Base-by-base conservation (phyloP, 2,113 vertebrate species). In the Sapayoa aenigma region DNA sequence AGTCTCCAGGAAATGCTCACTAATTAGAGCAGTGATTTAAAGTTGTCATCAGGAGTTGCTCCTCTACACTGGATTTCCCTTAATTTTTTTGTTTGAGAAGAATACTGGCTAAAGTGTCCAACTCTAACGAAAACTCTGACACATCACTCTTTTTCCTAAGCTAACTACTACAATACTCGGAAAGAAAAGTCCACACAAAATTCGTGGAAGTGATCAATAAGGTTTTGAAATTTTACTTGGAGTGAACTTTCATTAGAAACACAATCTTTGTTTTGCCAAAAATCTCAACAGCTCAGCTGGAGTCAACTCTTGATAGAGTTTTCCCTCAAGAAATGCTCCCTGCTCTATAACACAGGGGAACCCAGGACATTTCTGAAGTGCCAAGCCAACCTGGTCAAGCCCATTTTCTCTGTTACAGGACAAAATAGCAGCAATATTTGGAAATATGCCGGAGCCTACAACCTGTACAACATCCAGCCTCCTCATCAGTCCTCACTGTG, bases 1-100 rank as follows among this genome's bases (percentile, higher is more conserved):
- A 95, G 88, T 86, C 85, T 73, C 63, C 68, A 84, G 90, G 85
- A 88, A 94, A 68, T 12, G 13, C 66, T 95, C 63, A 39, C 92
- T 96, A 96, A 96, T 95, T 96, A 95, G 49, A 95, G 56, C 71
- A 50, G 77, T 65, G 60, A 89, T 90, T 96, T 91, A 60, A 95
- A 94, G 66, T 78, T 96, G 91, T 95, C 92, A 89, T 94, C 90
- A 93, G 1, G 2, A 92, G 52, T 55, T 79, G 31, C 63, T 42
- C 89, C 0, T 80, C 82, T 87, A 41, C 46, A 56, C 44, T 67
- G 50, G 47, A 91, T 71, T 94, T 67, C 69, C 30, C 53, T 69
- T 86, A 18, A 12, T 50, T 80, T 84, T 75, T 50, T 81, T 84
- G 58, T 72, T 37, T 35, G 62, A 83, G 62, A 83, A 69, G 63